Conservation (phyloP, 2,113 vertebrate genomes). For the Gasterosteus nipponicus region DNA sequence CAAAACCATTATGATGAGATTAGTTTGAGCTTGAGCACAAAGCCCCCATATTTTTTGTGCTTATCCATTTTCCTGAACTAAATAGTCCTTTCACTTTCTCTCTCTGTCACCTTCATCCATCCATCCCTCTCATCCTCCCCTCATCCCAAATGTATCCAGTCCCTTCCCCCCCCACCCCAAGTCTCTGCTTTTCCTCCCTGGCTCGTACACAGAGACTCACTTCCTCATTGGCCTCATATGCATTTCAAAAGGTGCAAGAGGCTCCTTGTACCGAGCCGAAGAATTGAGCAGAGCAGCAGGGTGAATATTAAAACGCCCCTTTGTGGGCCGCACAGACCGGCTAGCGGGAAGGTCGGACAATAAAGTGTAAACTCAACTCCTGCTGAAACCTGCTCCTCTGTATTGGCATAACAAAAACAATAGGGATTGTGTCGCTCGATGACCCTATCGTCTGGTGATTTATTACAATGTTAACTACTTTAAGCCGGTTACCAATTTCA, state of each 20-base stretch:
- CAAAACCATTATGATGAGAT: conserved; percentile 74
- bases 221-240: conserved; percentile 73
- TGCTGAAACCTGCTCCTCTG: neutral
- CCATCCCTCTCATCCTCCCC: conserved; percentile 21
- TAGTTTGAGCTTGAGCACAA: conserved; percentile 62
- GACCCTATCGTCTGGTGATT: neutral
- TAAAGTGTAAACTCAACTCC: conserved; percentile 29
- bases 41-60: conserved; percentile 30
- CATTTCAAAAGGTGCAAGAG: conserved; percentile 75
- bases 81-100: conserved; percentile 11
- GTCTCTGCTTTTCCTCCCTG: conserved; percentile 47
- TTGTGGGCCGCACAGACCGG: conserved; percentile 19
- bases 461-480: neutral
- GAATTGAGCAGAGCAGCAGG: conserved; percentile 58
- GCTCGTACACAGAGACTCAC: conserved; percentile 62
- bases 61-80: conserved; percentile 27
- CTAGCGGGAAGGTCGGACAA: conserved; percentile 15
- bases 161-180: conserved; percentile 16
- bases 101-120: conserved; percentile 19
- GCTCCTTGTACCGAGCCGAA: conserved; percentile 56
- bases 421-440: neutral
- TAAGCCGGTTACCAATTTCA: neutral
- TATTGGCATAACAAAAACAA: neutral
- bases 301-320: conserved; percentile 67
- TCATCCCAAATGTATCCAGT: conserved; percentile 33